phyloP scores from a whole-genome alignment of 2,113 vertebrate species.

The Ochotona curzoniae region DNA sequence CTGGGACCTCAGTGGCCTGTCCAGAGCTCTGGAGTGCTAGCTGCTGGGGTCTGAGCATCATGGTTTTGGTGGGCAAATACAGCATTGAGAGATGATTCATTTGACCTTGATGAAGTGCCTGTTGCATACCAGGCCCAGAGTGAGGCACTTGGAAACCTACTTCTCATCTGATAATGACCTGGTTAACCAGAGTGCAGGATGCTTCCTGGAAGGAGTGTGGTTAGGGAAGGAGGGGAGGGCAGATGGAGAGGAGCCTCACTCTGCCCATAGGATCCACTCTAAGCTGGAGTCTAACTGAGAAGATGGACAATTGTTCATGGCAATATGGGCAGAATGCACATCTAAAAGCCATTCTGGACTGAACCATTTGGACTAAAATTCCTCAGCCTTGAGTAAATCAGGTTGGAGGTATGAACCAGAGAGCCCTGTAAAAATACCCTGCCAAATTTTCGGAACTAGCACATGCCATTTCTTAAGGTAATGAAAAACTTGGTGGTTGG shows the following conservation, averaged over 20 bases:
- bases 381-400: neutral
- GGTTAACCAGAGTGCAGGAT: neutral
- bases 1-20: neutral
- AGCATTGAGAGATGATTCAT: neutral
- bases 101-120: neutral
- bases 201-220: neutral
- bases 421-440: neutral
- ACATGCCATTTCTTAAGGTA: neutral
- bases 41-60: fast-evolving
- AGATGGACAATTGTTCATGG: neutral
- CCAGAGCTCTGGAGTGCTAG: fast-evolving
- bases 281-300: neutral
- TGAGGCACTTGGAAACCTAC: neutral
- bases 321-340: neutral
- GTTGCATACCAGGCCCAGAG: neutral
- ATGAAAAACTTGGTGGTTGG: neutral
- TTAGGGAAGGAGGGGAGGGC: too few species aligned
- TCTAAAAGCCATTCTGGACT: constrained; percentile 14
- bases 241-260: neutral
- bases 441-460: neutral
- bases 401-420: neutral
- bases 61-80: neutral
- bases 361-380: neutral
- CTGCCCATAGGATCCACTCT: neutral
- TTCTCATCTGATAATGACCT: neutral